A percentile compares a stretch with the other conserved stretches of the same genome.
Evolutionary conservation across 2,888 invertebrate species (phyloP).

Genomic region (Xylocampa areola): DNA sequence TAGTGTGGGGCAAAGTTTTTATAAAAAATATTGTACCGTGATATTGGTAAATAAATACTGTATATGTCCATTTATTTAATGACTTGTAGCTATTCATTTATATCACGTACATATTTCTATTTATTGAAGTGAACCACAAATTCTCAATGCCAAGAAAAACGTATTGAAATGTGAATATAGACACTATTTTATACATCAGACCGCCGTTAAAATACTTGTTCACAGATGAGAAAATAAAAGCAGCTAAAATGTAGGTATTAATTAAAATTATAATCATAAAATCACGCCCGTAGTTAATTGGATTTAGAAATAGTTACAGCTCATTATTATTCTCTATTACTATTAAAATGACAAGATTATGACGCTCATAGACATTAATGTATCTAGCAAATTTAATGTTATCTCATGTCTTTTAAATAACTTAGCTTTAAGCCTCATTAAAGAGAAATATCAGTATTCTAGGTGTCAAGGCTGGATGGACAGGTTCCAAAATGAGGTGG

Average conservation of each 20-base stretch:
- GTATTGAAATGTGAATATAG: no score
- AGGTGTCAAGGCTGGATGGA: constrained; percentile 53
- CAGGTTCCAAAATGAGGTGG: constrained; percentile 55
- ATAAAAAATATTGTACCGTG: no score
- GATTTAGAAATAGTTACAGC: constrained; percentile 16
- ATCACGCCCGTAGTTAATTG: constrained; percentile 16
- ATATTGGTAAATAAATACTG: no score
- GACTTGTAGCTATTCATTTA: no score
- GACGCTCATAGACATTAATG: constrained; percentile 24
- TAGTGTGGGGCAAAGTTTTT: no score
- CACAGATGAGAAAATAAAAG: background rate
- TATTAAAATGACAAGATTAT: constrained; percentile 28
- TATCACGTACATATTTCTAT: no score
- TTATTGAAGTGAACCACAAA: no score
- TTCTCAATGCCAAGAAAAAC: no score
- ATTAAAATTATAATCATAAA: constrained; percentile 26
- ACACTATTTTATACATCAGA: no score
- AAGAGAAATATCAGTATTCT: constrained; percentile 41
- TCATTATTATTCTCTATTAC: constrained; percentile 25
- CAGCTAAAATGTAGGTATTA: background rate
- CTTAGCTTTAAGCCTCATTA: constrained; percentile 52
- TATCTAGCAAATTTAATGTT: constrained; percentile 15
- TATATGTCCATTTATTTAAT: no score
- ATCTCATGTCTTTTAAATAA: constrained; percentile 32
- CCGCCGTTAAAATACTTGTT: background rate